Percentiles rank a stretch among this genome's conserved stretches.
Conservation (phyloP, 2,888 invertebrate genomes). For the Molanna angustata region DNA sequence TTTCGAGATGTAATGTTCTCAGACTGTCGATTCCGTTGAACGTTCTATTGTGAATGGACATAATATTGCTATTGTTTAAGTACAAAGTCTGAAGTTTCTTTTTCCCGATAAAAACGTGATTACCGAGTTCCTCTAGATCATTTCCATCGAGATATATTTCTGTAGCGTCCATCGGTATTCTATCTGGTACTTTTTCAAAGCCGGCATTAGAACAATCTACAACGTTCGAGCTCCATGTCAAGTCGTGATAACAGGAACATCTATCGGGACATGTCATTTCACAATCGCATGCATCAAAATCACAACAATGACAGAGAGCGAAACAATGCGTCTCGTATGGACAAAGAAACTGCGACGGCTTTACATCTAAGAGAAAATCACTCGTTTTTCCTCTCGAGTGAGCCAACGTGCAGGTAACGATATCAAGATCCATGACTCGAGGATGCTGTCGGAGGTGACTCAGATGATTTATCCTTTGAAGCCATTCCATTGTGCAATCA, state of each 20-base stretch:
- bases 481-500: conserved; percentile 86
- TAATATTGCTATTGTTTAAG: conserved; percentile 75
- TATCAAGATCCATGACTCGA: conserved; percentile 75
- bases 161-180: conserved; percentile 87
- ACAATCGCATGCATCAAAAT: conserved; percentile 88
- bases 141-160: conserved; percentile 84
- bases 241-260: conserved; percentile 85
- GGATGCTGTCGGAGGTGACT: conserved; percentile 72
- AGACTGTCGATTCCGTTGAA: conserved; percentile 77
- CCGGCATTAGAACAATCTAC: conserved; percentile 78
- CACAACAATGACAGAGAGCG: conserved; percentile 84
- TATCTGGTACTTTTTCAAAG: conserved; percentile 71
- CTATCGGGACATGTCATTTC: conserved; percentile 86
- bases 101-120: conserved; percentile 85
- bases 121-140: conserved; percentile 72
- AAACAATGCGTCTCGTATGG: conserved; percentile 81
- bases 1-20: conserved; percentile 72
- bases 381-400: conserved; percentile 63
- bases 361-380: conserved; percentile 63
- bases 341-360: conserved; percentile 76
- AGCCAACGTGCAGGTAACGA: conserved; percentile 73
- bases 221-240: conserved; percentile 80
- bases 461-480: conserved; percentile 74
- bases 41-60: conserved; percentile 74
- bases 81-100: conserved; percentile 75